Evolutionary conservation across 2,888 invertebrate species (phyloP), one percentile per base, ranked within the genome.

Genomic region (Acleris holmiana): DNA sequence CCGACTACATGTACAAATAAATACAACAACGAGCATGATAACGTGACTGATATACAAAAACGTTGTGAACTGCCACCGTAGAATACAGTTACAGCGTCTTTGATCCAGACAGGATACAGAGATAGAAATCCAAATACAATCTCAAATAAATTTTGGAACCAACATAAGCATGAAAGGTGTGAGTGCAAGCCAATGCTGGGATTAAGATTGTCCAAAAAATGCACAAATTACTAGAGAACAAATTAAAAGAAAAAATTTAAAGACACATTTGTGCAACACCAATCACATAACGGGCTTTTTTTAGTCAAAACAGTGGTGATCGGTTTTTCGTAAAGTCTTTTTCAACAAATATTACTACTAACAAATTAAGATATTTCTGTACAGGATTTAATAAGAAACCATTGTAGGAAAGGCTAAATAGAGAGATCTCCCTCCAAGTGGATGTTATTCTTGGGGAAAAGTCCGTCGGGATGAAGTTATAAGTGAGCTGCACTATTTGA

Each of bases 131-230:
- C 54, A 65, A 65, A 35, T 72, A 74, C 73, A 79, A 70, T 74
- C 70, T 71, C 73, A 76, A 80, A 78, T 71, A 73, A 62, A 63
- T 18, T 63, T 56, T 62, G 71, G 70, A 62, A 71, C 70, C 78
- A 82, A 81, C 76, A 79, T 76, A 89, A 91, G 89, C 89, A 79
- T 88, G 81, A 83, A 76, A 76, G 73, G 84, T 86, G 88, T 86
- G 71, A 88, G 91, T 89, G 90, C 91, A 91, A 90, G 89, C 90
- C 89, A 89, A 89, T 89, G 84, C 82, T 74, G 80, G 83, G 81
- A 73, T 71, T 70, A 69, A 67, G 72, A 76, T 78, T 73, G 72
- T 70, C 72, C 71, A 73, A 76, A 76, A 23, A 79, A 83, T 83
- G 76, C 81, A 79, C 75, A 75, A 79, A 80, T 76, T 59, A 68